Percentiles rank a stretch among this genome's conserved stretches.
Evolutionary conservation across 2,888 invertebrate species (phyloP).

Genomic region (Trichopoda pennipes): DNA sequence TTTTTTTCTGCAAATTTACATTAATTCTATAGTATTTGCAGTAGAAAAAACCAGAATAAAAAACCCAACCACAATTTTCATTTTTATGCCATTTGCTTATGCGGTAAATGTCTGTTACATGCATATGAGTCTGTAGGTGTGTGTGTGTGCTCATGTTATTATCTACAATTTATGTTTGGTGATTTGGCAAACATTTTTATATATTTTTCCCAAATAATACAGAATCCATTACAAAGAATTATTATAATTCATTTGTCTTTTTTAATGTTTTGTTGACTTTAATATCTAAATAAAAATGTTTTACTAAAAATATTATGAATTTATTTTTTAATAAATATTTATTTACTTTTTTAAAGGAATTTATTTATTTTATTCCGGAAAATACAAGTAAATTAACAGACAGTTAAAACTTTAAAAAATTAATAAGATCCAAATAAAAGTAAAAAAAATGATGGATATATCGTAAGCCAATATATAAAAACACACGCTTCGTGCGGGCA

Average conservation of each 20-base stretch:
- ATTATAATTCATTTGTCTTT: not conserved
- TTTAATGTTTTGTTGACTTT: not conserved
- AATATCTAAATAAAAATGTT: not conserved
- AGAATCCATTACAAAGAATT: not conserved
- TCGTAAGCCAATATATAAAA: too few relatives aligned
- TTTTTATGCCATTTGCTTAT: constrained; percentile 24
- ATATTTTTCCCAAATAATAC: constrained; percentile 14
- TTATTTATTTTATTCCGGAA: too few relatives aligned
- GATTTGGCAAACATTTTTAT: constrained; percentile 43
- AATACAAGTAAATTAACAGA: too few relatives aligned
- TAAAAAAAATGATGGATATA: too few relatives aligned
- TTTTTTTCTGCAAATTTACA: constrained; percentile 25
- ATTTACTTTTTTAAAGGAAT: not conserved
- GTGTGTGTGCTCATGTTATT: not conserved
- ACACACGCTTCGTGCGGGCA: too few relatives aligned
- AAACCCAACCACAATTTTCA: constrained; percentile 25
- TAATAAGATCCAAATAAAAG: too few relatives aligned
- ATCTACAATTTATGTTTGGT: constrained; percentile 25
- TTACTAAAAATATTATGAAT: not conserved
- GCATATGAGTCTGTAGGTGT: not conserved
- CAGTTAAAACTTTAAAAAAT: too few relatives aligned
- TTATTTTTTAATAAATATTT: not conserved
- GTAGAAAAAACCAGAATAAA: not conserved
- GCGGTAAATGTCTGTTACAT: not conserved
- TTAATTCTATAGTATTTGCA: constrained; percentile 17